Percentiles rank a stretch among this genome's conserved stretches.
Evolutionary conservation across 2,113 vertebrate species (phyloP).

Genomic region (Amphiprion percula): DNA sequence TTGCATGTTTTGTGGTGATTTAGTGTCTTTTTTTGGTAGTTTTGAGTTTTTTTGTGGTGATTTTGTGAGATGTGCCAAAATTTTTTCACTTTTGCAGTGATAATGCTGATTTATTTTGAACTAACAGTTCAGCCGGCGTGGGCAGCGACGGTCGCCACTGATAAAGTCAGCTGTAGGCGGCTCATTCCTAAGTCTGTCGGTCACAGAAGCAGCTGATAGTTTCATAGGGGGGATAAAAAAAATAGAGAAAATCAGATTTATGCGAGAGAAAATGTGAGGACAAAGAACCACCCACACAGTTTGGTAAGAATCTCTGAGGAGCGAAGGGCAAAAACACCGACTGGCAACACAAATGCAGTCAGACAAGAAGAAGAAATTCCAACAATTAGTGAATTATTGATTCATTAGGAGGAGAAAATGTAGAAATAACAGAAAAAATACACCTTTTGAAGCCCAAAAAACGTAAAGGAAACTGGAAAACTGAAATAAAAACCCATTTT

Average conservation of each 20-base stretch:
- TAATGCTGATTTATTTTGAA: constrained; percentile 28
- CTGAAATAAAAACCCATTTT: no score
- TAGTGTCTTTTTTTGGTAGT: no score
- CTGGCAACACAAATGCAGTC: not conserved
- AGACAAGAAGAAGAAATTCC: not conserved
- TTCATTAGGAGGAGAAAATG: not conserved
- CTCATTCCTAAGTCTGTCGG: constrained; percentile 6
- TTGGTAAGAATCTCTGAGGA: not conserved
- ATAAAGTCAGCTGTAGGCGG: constrained; percentile 21
- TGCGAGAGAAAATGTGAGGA: not conserved
- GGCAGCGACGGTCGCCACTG: not conserved
- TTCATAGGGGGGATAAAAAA: not conserved
- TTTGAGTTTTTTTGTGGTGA: no score
- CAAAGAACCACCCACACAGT: constrained; percentile 11
- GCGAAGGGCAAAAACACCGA: not conserved
- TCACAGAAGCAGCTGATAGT: constrained; percentile 22
- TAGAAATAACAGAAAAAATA: not conserved
- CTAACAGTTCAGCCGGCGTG: not conserved
- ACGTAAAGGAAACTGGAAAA: no score
- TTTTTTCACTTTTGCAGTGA: not conserved
- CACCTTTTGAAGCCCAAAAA: no score
- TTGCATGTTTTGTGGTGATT: no score
- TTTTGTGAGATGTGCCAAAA: no score
- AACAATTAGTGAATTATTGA: not conserved
- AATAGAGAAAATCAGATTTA: not conserved